These are phyloP conservation scores for Diabrotica virgifera DNA, from an alignment of 1,140 invertebrate species.

Conservation along the genomic window DNA sequence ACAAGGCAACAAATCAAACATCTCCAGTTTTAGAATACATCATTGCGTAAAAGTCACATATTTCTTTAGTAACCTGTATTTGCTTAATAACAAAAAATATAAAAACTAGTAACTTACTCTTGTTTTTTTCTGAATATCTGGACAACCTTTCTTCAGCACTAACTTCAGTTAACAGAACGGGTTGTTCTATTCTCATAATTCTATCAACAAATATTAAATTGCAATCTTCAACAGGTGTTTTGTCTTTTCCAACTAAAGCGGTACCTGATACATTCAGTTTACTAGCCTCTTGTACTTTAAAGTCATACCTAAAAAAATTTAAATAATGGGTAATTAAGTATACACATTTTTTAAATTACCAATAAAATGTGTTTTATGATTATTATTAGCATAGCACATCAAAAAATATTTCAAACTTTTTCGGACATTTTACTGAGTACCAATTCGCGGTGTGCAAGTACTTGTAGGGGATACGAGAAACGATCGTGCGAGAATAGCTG, in stretches of 20 bases:
- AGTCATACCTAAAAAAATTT: constrained; percentile 53
- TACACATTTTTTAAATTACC: too few species aligned
- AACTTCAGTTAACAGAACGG: constrained; percentile 44
- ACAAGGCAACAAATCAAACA: too few species aligned
- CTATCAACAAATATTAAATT: constrained; percentile 59
- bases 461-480: too few species aligned
- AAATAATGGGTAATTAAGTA: too few species aligned
- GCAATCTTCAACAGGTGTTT: constrained; percentile 54
- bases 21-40: too few species aligned
- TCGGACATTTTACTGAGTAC: too few species aligned
- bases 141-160: not conserved
- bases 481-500: too few species aligned
- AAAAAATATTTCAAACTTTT: too few species aligned
- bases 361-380: too few species aligned
- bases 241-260: constrained; percentile 50
- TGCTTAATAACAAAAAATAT: not conserved
- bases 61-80: not conserved
- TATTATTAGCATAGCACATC: too few species aligned
- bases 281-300: constrained; percentile 49
- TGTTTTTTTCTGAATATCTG: constrained; percentile 8
- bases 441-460: too few species aligned
- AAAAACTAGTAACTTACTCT: not conserved
- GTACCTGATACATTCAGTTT: constrained; percentile 49
- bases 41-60: too few species aligned
- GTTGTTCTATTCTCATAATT: constrained; percentile 60